Base-by-base conservation (phyloP, 2,797 vertebrate genomes). In the Buceros bicornis region DNA sequence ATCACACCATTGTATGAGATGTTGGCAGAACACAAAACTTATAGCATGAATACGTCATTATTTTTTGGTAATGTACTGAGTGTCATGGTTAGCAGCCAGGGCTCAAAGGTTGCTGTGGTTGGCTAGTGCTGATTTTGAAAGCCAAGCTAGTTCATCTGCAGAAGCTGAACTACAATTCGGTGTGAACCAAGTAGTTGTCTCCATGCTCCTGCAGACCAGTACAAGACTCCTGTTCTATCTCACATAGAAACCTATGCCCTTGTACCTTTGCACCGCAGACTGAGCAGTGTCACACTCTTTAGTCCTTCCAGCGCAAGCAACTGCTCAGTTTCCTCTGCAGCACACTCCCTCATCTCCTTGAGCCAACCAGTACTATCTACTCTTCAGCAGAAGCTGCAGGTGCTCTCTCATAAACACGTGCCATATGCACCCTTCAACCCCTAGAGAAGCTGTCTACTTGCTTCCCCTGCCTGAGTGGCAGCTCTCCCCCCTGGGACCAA, bases 21-120 rank as follows among this genome's bases (percentile, higher is more conserved):
- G n/a, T 35, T 93, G 94, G 78, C 78, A 66, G 87, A 93, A 93
- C 35, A 80, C 0, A 3, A 73, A 43, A 40, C 51, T 87, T 79
- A 70, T 19, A 79, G 60, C 20, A 87, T 80, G 19, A 1, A 2
- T 54, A 35, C 25, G 20, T 35, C 0, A 1, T 87, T 77, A 43
- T 16, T 91, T 91, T 88, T 37, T 77, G 76, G 53, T 48, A 42
- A 43, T 43, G 47, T 15, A 31, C 28, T 91, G 21, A 2, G 33
- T 76, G 50, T 40, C n/a, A 24, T 42, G 12, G 51, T 89, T 80
- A 94, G 67, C 71, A 87, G 71, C 56, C 56, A 66, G 47, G 45
- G 71, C 64, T 92, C 67, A 70, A 77, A 87, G 71, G n/a, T 61
- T 89, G 18, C 47, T 89, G 61, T 67, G 33, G 19, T 84, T 91